Evolutionary conservation across 2,797 vertebrate genomes (phyloP), one percentile per base, ranked within the genome.

Genomic region (Linurgus olivaceus): DNA sequence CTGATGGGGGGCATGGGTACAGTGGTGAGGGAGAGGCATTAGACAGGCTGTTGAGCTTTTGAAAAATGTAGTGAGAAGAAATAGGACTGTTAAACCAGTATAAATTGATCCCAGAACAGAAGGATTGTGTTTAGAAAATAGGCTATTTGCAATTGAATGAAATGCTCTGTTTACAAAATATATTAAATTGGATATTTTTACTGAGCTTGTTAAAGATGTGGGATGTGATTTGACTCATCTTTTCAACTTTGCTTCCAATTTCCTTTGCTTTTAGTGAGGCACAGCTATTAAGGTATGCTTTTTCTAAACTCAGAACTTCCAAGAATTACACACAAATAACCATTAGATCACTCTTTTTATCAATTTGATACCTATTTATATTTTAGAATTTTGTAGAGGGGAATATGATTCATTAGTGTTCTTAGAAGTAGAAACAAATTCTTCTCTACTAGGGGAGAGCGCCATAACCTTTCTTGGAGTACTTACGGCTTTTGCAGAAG

Each of bases 151-250:
- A 67, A 40, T 21, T 52, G 38, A 76, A 82, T 77, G 12, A 74
- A 92, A 50, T 84, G 37, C 21, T 73, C 47, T 81, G 23, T 84
- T 96, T 86, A 81, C 63, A 90, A 88, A 90, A 35, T 78, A 68
- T 2, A 38, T 90, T 63, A 58, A 86, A 67, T 50, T 48, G 59
- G 59, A 51, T 81, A 59, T 62, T 93, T 85, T 42, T 92, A 33
- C 71, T 63, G 63, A 85, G 51, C 52, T 67, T 61, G 44, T 88
- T 52, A 79, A 66, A 66, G 61, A 67, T 83, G 26, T 33, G 57
- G 38, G 31, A 19, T 86, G 35, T 38, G 72, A 71, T 50, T 77
- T 83, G 82, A 88, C 58, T 63, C 58, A 55, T 65, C 59, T 91
- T 74, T 90, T 68, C 74, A 57, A 55, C 76, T 91, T 92, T 10